Evolutionary conservation across 1,140 invertebrate species (phyloP), one percentile per base, ranked within the genome.

Genomic region (Drosophila obscura): DNA sequence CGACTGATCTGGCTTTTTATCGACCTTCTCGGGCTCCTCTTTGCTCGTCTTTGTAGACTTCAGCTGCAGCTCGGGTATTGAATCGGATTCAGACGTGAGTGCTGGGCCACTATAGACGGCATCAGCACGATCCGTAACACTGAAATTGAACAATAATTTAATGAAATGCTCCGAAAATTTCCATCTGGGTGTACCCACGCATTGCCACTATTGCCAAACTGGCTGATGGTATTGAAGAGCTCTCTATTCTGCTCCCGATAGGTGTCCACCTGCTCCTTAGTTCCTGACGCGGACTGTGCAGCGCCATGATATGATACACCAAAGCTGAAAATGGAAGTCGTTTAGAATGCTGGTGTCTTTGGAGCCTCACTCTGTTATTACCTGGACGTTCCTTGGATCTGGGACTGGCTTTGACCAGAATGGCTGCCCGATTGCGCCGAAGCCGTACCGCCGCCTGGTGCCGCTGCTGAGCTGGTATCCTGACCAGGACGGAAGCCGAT

Each of bases 241-340:
- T 90, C 83, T 4, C 84, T 76, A 57, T 92, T 91, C 83, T 93
- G 81, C 60, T 93, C 92, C 35, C 92, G 90, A 85, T 93, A 85
- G 68, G 92, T 90, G 8, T 92, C 91, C 31, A 93, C 89, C 67
- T 91, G 83, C 64, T 93, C 92, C 84, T 94, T 93, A 44, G 94
- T 93, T 67, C 96, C 96, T 9, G 96, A 95, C 11, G 95, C 95
- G 31, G 96, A 94, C 91, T 97, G 96, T 4, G 96, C 96, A 1
- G 95, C 96, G 11, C 96, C 96, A 28, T 93, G 95, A 74, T 97
- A 97, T 11, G 94, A 95, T 19, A 97, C 96, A 15, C 96, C 96
- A 89, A 95, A 96, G 81, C 91, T 92, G 28, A n/a, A 45, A 61
- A 16, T 4, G 0, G 4, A 53, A 43, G n/a, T 8, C 1, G 8